A percentile compares a stretch with the other conserved stretches of the same genome.
phyloP scores from a whole-genome alignment of 2,888 invertebrate species.

The Trichacis sp. region DNA sequence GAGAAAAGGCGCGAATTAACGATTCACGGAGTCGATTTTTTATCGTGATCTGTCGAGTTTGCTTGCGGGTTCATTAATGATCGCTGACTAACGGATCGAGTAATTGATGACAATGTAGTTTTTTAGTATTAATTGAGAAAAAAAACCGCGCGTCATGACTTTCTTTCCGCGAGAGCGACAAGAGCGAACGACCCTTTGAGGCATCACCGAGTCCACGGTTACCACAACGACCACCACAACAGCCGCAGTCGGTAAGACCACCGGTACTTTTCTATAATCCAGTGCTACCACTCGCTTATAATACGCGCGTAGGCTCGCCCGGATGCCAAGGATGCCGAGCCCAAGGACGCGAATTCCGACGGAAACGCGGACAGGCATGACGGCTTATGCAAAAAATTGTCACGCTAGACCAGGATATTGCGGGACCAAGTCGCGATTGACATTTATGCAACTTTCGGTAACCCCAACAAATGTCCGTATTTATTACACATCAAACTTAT shows the following conservation, averaged over 20 bases:
- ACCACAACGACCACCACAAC: background rate
- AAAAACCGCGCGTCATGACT: slow-evolving; percentile 16
- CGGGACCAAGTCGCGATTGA: slow-evolving; percentile 10
- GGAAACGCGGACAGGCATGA: slow-evolving; percentile 31
- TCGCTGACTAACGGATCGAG: background rate
- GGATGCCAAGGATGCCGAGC: slow-evolving; percentile 51
- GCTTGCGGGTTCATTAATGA: background rate
- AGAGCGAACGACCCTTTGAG: slow-evolving; percentile 32
- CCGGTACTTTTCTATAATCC: slow-evolving; percentile 31
- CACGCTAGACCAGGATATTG: slow-evolving; percentile 20
- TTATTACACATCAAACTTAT: too few relatives aligned
- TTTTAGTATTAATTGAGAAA: slow-evolving; percentile 2
- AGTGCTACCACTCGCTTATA: slow-evolving; percentile 21
- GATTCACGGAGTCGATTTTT: background rate
- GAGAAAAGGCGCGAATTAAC: background rate
- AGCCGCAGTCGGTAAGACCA: slow-evolving; percentile 15
- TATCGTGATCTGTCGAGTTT: background rate
- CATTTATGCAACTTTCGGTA: background rate
- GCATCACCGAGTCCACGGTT: slow-evolving; percentile 39
- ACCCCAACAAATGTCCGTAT: background rate
- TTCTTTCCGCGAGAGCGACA: slow-evolving; percentile 20
- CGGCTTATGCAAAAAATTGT: slow-evolving; percentile 18
- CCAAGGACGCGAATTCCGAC: slow-evolving; percentile 47
- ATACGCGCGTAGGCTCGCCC: slow-evolving; percentile 44
- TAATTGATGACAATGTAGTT: slow-evolving; percentile 3